Conservation (phyloP, 2,888 invertebrate genomes). For the Pristionchus entomophagus region DNA sequence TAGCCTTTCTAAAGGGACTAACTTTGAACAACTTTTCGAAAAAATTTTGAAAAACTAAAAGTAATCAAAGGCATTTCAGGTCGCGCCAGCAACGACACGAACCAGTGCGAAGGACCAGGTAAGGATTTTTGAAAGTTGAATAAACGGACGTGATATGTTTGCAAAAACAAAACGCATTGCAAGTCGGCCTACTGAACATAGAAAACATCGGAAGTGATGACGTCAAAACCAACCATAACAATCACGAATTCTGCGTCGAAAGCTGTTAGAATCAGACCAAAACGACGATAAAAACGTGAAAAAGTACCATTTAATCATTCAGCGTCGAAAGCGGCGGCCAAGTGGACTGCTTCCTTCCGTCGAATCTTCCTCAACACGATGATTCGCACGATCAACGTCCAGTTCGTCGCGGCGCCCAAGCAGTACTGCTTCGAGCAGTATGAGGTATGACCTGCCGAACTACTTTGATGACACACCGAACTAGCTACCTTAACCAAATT, state of each 20-base stretch:
- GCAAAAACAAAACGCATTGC: not conserved
- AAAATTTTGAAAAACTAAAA: not conserved
- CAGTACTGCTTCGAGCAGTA: conserved; percentile 74
- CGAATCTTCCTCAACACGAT: conserved; percentile 68
- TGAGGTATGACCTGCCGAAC: conserved; percentile 57
- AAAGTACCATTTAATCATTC: conserved; percentile 43
- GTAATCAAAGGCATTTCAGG: not conserved
- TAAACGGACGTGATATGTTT: too few species aligned
- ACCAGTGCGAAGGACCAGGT: conserved; percentile 38
- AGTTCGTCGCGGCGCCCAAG: conserved; percentile 73
- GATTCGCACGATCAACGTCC: conserved; percentile 69
- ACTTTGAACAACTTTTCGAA: too few species aligned
- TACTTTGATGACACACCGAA: not conserved
- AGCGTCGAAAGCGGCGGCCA: conserved; percentile 71
- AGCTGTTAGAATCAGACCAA: not conserved
- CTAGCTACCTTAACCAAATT: too few species aligned
- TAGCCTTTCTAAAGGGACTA: too few species aligned
- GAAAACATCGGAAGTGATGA: not conserved
- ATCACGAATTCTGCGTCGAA: not conserved
- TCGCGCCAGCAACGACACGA: conserved; percentile 29
- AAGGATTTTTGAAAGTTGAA: not conserved
- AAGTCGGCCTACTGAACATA: too few species aligned
- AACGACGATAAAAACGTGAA: not conserved
- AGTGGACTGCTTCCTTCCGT: conserved; percentile 75
- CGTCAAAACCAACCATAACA: not conserved